These are phyloP conservation scores for Cottoperca gobio DNA, from an alignment of 2,797 vertebrate genomes.

Conservation along the genomic window DNA sequence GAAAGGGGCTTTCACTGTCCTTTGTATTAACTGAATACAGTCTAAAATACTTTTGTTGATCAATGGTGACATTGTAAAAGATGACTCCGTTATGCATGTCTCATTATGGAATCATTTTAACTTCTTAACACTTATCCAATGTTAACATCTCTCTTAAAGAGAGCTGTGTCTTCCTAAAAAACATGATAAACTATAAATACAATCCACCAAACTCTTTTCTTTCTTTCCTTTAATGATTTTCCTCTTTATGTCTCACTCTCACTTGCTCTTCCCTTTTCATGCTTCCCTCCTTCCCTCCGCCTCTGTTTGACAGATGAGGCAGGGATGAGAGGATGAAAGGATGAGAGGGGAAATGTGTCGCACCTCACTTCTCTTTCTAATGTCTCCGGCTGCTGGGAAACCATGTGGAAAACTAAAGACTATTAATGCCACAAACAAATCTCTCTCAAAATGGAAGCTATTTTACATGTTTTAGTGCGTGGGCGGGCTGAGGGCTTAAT, in stretches of 20 bases:
- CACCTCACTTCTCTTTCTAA: constrained; percentile 82
- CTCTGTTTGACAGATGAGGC: constrained; percentile 75
- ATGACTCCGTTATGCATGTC: background rate
- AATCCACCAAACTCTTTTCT: constrained; percentile 3
- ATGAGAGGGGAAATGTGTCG: constrained; percentile 75
- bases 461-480: constrained; percentile 78
- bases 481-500: constrained; percentile 64
- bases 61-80: background rate
- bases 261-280: background rate
- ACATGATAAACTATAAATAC: background rate
- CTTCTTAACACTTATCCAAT: background rate
- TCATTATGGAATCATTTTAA: background rate
- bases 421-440: constrained; percentile 85
- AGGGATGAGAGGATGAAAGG: constrained; percentile 65
- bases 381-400: constrained; percentile 72
- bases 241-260: constrained; percentile 24
- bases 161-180: background rate
- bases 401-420: constrained; percentile 83
- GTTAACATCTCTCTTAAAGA: too few relatives aligned
- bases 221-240: constrained; percentile 14
- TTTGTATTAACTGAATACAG: background rate
- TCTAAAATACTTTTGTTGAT: background rate
- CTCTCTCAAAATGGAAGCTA: constrained; percentile 71
- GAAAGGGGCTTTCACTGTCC: too few relatives aligned
- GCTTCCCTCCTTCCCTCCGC: constrained; percentile 7